Percentiles rank a stretch among this genome's conserved stretches.
Conservation (phyloP, 2,888 invertebrate species). For the Drosophila atroscutellata region DNA sequence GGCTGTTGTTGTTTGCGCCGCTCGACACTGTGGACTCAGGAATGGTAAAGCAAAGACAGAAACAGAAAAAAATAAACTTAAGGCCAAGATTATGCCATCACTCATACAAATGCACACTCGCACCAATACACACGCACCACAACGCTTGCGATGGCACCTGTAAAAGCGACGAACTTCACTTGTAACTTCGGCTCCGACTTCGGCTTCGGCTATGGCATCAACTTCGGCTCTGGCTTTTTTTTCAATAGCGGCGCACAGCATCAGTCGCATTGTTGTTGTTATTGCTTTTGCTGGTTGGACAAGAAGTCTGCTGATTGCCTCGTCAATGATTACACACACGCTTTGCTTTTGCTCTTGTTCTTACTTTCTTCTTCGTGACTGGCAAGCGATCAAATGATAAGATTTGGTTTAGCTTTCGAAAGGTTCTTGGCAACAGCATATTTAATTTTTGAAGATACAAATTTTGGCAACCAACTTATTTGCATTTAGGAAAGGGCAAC, state of each 20-base stretch:
- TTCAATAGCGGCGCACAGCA: conserved; percentile 30
- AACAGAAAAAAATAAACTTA: conserved; percentile 45
- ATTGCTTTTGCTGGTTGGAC: conserved; percentile 6
- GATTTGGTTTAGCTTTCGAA: neutral
- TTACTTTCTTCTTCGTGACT: conserved; percentile 21
- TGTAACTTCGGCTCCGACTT: conserved; percentile 40
- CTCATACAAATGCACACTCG: conserved; percentile 22
- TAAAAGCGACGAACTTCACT: conserved; percentile 46
- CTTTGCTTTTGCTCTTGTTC: conserved; percentile 18
- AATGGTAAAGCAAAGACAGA: conserved; percentile 54
- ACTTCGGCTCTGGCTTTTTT: conserved; percentile 17
- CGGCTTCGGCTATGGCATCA: conserved; percentile 18
- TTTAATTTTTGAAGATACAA: neutral
- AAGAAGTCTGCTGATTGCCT: conserved; percentile 53
- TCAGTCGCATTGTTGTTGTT: conserved; percentile 24
- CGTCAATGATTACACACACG: conserved; percentile 32
- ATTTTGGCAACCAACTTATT: neutral
- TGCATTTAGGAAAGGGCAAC: conserved; percentile 6
- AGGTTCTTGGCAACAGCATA: conserved; percentile 1
- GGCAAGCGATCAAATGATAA: conserved; percentile 7
- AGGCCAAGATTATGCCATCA: conserved; percentile 79
- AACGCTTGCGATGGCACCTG: conserved; percentile 52
- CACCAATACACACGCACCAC: conserved; percentile 15
- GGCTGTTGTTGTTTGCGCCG: conserved; percentile 26
- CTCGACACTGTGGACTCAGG: conserved; percentile 41